Evolutionary conservation across 2,797 vertebrate species (phyloP), one percentile per base, ranked within the genome.

Genomic region (Synanceia verrucosa): DNA sequence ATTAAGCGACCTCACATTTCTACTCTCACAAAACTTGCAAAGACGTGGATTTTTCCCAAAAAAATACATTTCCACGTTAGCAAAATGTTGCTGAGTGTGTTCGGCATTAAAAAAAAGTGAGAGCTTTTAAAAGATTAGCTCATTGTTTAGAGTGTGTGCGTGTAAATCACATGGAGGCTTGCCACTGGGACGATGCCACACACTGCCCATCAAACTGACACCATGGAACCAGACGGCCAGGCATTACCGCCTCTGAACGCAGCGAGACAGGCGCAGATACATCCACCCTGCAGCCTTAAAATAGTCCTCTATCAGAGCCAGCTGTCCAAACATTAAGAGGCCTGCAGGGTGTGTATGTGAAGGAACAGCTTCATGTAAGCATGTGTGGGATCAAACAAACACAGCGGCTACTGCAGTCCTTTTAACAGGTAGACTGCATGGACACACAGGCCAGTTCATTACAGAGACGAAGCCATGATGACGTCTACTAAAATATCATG

Each of bases 241-340:
- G 53, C 72, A 18, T 14, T n/a, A 13, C 10, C 77, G 62, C 78
- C 78, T 78, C 69, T 33, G 66, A 44, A 63, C n/a, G 19, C 66
- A 52, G 52, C 1, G 24, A 76, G 51, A 76, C 52, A 56, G 36
- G 21, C 65, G 62, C 62, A 73, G 55, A 82, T 68, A 79, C 44
- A 81, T 50, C 57, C 67, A 62, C 58, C 39, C 70, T n/a, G n/a
- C 43, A 0, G 73, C 44, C 82, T 87, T 76, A 83, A 91, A 90
- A 89, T 89, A 91, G 89, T 13, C 24, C 63, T 65, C 70, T 82
- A 87, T 91, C 82, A 84, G 57, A 52, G 48, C 52, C 86, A 82
- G 84, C 87, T 93, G 91, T 89, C 92, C 85, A 86, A 89, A 88
- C 79, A 87, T 74, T 72, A 74, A 85, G 81, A 44, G 82, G 84